Conservation (phyloP, 2,797 vertebrate species). For the Pangasius krempfi region DNA sequence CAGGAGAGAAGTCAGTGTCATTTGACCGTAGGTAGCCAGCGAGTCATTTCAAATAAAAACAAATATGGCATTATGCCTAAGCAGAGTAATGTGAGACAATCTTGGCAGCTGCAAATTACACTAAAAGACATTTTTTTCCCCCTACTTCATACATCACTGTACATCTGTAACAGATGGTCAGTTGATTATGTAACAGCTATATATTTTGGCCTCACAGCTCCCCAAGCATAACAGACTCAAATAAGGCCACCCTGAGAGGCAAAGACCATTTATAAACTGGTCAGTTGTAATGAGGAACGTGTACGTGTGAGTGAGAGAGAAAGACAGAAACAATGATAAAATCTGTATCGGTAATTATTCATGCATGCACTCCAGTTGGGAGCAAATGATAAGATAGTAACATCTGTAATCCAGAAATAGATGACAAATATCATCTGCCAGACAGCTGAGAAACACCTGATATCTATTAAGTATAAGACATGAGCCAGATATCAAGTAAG, state of each 20-base stretch:
- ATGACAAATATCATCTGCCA: constrained; percentile 10
- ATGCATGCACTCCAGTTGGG: constrained; percentile 9
- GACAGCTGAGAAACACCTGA: constrained; percentile 33
- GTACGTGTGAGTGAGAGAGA: background rate
- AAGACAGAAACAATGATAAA: background rate
- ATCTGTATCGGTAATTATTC: background rate
- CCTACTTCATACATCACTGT: constrained; percentile 53
- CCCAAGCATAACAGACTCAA: constrained; percentile 43
- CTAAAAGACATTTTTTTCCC: constrained; percentile 40
- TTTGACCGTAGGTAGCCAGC: background rate
- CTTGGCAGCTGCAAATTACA: constrained; percentile 30
- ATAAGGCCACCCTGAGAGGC: constrained; percentile 13
- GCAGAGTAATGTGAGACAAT: constrained; percentile 13
- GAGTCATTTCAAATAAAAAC: constrained; percentile 24
- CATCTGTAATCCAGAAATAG: constrained; percentile 27
- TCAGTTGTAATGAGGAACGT: constrained; percentile 41
- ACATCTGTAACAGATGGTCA: constrained; percentile 54
- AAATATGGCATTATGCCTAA: constrained; percentile 35
- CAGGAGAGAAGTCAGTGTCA: background rate
- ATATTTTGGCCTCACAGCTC: constrained; percentile 60
- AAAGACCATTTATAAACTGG: background rate
- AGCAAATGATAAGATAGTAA: background rate
- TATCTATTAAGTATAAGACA: constrained; percentile 33
- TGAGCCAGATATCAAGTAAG: constrained; percentile 32
- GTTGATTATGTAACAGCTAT: constrained; percentile 63